A percentile compares a stretch with the other conserved stretches of the same genome.
Conservation (phyloP, 1,140 invertebrate genomes). For the Drosophila ohnishii region DNA sequence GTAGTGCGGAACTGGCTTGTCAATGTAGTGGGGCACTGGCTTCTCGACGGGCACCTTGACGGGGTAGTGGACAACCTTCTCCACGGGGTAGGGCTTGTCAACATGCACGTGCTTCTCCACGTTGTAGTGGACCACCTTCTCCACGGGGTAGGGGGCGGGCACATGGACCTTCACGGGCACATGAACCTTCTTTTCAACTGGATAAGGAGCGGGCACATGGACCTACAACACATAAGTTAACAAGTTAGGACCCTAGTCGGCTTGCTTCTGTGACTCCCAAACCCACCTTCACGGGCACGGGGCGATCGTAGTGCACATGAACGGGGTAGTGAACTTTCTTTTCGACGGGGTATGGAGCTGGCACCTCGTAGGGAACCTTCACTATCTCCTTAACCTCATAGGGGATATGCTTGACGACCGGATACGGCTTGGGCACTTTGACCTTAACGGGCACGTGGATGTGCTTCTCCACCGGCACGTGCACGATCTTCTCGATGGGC, state of each 20-base stretch:
- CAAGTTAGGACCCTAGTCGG: not conserved
- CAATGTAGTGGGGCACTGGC: slow-evolving; percentile 87
- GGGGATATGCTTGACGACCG: slow-evolving; percentile 86
- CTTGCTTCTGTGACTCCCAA: not conserved
- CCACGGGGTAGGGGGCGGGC: slow-evolving; percentile 88
- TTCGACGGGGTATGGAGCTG: slow-evolving; percentile 87
- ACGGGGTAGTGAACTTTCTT: slow-evolving; percentile 85
- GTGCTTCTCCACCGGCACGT: slow-evolving; percentile 85
- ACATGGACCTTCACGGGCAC: slow-evolving; percentile 88
- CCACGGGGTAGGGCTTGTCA: slow-evolving; percentile 88
- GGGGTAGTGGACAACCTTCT: slow-evolving; percentile 88
- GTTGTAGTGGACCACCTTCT: slow-evolving; percentile 87
- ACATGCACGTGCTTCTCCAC: slow-evolving; percentile 88
- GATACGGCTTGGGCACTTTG: slow-evolving; percentile 85
- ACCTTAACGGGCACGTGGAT: slow-evolving; percentile 86
- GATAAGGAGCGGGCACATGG: slow-evolving; percentile 87
- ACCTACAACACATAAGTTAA: slow-evolving; percentile 78
- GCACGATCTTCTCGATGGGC: slow-evolving; percentile 85
- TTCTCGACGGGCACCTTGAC: slow-evolving; percentile 88
- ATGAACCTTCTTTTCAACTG: slow-evolving; percentile 87
- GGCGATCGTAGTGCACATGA: slow-evolving; percentile 86
- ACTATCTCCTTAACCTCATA: slow-evolving; percentile 86
- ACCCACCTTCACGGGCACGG: slow-evolving; percentile 85
- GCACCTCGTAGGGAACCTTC: slow-evolving; percentile 86
- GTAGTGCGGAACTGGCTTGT: slow-evolving; percentile 87